phyloP scores from a whole-genome alignment of 2,888 invertebrate genomes.

The Cremastobaeus sp. region DNA sequence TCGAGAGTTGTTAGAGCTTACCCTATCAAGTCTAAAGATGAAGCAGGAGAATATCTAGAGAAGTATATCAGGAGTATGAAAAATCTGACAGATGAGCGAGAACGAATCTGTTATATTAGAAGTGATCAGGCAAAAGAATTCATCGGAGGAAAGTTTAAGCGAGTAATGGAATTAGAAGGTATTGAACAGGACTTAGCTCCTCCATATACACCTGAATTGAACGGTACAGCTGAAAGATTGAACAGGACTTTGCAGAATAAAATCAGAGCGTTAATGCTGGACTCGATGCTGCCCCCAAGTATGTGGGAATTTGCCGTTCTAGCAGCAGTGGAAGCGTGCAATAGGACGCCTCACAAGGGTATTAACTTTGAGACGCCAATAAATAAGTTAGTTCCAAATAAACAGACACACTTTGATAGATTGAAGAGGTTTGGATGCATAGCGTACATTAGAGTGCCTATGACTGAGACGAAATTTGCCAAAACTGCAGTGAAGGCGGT shows the following conservation, averaged over 20 bases:
- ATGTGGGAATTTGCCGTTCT: neutral
- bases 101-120: no score
- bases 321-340: no score
- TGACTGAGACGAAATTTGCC: neutral
- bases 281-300: neutral
- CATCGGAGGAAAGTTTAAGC: constrained; percentile 1
- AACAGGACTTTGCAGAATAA: constrained; percentile 14
- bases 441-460: neutral
- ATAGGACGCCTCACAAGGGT: no score
- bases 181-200: constrained; percentile 1
- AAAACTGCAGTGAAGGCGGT: neutral
- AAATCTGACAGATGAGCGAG: no score
- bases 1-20: no score
- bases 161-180: neutral
- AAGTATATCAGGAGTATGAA: no score
- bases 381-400: neutral
- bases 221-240: no score
- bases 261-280: constrained; percentile 4
- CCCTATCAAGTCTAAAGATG: no score
- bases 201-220: constrained; percentile 51
- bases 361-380: neutral
- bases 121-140: no score
- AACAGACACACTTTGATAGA: neutral
- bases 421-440: neutral
- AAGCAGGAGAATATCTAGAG: no score